A percentile compares a stretch with the other conserved stretches of the same genome.
Evolutionary conservation across 2,113 vertebrate species (phyloP).

Genomic region (Eulacestoma nigropectus): DNA sequence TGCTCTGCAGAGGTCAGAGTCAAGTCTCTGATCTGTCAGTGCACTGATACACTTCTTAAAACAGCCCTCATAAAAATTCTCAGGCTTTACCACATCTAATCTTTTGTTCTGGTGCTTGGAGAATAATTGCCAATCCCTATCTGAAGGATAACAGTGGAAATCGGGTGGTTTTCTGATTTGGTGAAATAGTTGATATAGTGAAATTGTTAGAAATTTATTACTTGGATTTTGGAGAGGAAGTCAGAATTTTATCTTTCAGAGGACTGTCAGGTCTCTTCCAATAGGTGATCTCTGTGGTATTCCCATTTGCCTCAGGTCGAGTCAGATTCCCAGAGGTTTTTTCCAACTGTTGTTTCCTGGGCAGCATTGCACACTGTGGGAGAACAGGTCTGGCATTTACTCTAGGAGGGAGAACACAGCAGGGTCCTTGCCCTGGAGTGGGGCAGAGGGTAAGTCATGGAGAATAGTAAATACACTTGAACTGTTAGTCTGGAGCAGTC

Average conservation of each 20-base stretch:
- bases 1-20: not conserved
- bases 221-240: not conserved
- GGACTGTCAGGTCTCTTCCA: not conserved
- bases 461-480: not conserved
- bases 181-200: not conserved
- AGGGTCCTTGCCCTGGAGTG: not conserved
- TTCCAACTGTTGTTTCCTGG: not conserved
- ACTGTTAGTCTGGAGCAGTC: not conserved
- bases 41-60: not conserved
- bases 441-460: not conserved
- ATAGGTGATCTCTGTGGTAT: not conserved
- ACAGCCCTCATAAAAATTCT: not conserved
- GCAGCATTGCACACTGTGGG: no score
- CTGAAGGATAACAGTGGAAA: not conserved
- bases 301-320: not conserved
- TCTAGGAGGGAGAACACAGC: not conserved
- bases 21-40: slow-evolving; percentile 28
- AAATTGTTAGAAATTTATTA: not conserved
- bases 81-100: not conserved
- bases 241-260: not conserved
- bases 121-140: not conserved
- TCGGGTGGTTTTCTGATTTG: not conserved
- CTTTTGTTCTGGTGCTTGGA: not conserved
- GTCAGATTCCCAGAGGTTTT: not conserved
- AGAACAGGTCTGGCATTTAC: not conserved